These are phyloP conservation scores for Ochotona curzoniae DNA, from an alignment of 2,113 vertebrate genomes.

Conservation along the genomic window DNA sequence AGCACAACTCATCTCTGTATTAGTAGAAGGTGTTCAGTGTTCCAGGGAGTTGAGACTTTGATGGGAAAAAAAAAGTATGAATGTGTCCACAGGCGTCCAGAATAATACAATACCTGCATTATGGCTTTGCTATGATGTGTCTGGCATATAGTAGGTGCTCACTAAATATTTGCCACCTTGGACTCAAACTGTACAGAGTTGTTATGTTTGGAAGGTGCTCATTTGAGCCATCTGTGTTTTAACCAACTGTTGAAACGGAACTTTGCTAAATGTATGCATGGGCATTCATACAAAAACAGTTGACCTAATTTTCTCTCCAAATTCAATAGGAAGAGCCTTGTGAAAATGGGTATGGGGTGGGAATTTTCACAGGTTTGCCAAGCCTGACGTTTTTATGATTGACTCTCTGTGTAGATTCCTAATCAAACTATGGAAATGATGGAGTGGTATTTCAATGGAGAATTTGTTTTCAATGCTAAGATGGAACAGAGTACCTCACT, in stretches of 20 bases:
- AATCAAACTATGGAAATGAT: conserved; percentile 33
- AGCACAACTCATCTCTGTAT: not conserved
- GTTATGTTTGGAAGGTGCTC: conserved; percentile 34
- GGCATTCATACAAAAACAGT: conserved; percentile 33
- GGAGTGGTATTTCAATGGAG: conserved; percentile 2
- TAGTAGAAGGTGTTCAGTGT: not conserved
- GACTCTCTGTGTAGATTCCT: not conserved
- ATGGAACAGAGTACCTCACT: not conserved
- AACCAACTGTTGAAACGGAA: conserved; percentile 31
- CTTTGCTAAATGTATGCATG: not conserved
- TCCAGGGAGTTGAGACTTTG: not conserved
- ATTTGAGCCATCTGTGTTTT: conserved; percentile 55
- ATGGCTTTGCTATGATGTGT: not conserved
- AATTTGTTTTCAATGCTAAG: conserved; percentile 38
- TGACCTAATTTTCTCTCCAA: conserved; percentile 41
- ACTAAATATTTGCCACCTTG: conserved; percentile 46
- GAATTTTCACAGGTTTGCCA: conserved; percentile 56
- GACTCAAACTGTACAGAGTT: conserved; percentile 27
- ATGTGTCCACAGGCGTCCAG: not conserved
- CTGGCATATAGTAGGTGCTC: conserved; percentile 20
- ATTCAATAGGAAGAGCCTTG: conserved; percentile 38
- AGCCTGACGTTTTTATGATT: conserved; percentile 32
- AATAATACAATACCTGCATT: not conserved
- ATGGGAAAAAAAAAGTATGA: not conserved
- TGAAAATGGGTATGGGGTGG: not conserved